phyloP scores from a whole-genome alignment of 2,888 invertebrate genomes.

The Agonum fuliginosum region DNA sequence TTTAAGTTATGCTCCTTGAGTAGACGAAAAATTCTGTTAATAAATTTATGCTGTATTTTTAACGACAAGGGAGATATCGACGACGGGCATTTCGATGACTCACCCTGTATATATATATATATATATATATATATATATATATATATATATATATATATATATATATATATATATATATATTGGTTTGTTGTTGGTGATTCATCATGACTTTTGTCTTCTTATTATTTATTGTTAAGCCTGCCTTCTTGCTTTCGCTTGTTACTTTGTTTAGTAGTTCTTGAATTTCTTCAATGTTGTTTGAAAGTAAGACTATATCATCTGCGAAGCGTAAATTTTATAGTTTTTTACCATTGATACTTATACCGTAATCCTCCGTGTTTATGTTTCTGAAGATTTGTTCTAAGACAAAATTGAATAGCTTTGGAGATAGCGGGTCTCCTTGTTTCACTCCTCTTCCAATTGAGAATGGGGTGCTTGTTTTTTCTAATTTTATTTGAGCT shows the following conservation, averaged over 20 bases:
- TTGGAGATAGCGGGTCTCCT: conserved; percentile 7
- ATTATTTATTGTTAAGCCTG: conserved; percentile 15
- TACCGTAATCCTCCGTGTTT: background rate
- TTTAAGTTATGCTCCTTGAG: too few species aligned
- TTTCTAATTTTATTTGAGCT: conserved; percentile 4
- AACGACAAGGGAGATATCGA: too few species aligned
- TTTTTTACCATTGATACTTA: background rate
- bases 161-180: too few species aligned
- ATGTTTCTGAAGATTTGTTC: background rate
- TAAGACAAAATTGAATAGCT: background rate
- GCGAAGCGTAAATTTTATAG: conserved; percentile 22
- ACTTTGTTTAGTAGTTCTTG: background rate
- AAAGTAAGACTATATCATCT: conserved; percentile 20
- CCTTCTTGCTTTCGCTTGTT: background rate
- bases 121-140: too few species aligned
- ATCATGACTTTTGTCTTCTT: conserved; percentile 25
- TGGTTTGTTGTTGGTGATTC: background rate
- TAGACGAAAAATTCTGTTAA: too few species aligned
- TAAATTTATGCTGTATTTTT: too few species aligned
- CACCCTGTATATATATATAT: too few species aligned
- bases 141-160: too few species aligned
- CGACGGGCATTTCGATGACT: too few species aligned
- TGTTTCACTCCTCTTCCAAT: background rate
- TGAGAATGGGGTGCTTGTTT: background rate
- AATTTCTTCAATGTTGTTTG: background rate